Evolutionary conservation across 2,113 vertebrate species (phyloP).

Genomic region (Steatornis caripensis): DNA sequence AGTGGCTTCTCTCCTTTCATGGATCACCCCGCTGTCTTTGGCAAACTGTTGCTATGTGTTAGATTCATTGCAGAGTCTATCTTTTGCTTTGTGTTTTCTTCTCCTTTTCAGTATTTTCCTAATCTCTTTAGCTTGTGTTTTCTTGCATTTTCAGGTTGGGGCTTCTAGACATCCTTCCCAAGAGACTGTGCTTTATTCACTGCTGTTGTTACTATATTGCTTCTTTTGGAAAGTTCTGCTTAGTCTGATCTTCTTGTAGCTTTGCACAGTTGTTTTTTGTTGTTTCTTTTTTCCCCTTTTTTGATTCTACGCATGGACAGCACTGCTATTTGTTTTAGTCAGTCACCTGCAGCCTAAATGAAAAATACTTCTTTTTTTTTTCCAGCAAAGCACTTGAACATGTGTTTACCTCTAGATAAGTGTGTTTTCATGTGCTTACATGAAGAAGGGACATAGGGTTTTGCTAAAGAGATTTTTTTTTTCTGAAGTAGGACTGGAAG

Average conservation of each 20-base stretch:
- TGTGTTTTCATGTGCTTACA: neutral
- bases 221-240: neutral
- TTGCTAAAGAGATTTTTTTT: neutral
- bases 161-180: neutral
- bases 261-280: neutral
- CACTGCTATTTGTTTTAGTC: neutral
- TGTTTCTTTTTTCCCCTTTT: fast-evolving
- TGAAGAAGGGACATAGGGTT: neutral
- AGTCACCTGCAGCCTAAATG: neutral
- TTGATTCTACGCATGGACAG: neutral
- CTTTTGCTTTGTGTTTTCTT: neutral
- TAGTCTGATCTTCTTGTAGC: neutral
- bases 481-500: neutral
- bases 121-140: neutral
- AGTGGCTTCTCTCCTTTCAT: neutral
- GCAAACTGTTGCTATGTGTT: neutral
- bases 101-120: neutral
- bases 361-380: neutral
- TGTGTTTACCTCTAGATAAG: neutral
- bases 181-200: neutral
- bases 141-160: neutral
- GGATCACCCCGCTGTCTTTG: fast-evolving
- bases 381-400: neutral
- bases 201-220: neutral
- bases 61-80: neutral